These are phyloP conservation scores for Andrena fulva DNA, from an alignment of 2,888 invertebrate species.

Conservation along the genomic window DNA sequence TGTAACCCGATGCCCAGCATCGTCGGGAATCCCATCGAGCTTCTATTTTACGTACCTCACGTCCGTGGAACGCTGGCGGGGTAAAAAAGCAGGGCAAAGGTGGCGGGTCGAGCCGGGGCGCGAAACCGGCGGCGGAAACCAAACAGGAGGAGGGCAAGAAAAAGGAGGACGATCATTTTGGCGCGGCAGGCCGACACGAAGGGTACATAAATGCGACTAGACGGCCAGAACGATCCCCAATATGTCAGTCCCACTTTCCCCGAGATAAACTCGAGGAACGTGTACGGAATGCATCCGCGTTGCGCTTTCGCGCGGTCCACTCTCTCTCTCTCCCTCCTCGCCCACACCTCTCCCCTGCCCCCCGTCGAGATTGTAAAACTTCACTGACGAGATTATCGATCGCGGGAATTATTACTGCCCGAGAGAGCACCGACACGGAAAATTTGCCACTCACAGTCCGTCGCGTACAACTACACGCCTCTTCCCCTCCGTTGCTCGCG, in stretches of 20 bases:
- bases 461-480: neutral
- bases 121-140: conserved; percentile 27
- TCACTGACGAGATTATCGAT: conserved; percentile 60
- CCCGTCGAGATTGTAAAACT: conserved; percentile 62
- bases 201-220: conserved; percentile 80
- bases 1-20: neutral
- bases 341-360: neutral
- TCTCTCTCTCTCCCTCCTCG: neutral
- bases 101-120: neutral
- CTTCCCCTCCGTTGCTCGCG: conserved; percentile 3
- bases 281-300: conserved; percentile 75
- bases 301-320: conserved; percentile 37
- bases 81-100: conserved; percentile 18
- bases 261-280: conserved; percentile 81
- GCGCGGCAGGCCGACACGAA: conserved; percentile 69
- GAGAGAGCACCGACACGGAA: conserved; percentile 3
- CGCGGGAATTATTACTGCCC: conserved; percentile 48
- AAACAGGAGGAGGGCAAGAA: conserved; percentile 50
- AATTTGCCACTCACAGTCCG: conserved; percentile 18
- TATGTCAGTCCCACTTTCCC: conserved; percentile 80
- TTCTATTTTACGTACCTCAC: neutral
- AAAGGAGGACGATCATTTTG: conserved; percentile 66
- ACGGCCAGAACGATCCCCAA: conserved; percentile 80
- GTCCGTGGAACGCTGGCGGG: neutral
- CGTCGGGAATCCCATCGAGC: neutral